Conservation (phyloP, 2,797 vertebrate species). For the Knipowitschia caucasica region DNA sequence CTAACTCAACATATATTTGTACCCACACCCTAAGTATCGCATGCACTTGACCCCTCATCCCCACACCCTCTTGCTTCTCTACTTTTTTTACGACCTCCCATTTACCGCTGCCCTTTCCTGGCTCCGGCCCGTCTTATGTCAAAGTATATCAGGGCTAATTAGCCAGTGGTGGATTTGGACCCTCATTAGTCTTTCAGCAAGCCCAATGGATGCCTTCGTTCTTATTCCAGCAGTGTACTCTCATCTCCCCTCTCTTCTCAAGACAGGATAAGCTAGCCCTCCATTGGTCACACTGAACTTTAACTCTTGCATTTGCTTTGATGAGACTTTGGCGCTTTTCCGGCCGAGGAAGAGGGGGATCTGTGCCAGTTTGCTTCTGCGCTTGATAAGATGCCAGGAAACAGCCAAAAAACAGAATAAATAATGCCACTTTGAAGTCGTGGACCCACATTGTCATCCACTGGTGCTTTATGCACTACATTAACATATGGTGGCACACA, state of each 20-base stretch:
- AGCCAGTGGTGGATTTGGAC: constrained; percentile 61
- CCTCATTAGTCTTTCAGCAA: constrained; percentile 64
- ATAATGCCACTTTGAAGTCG: constrained; percentile 49
- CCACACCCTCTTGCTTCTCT: background rate
- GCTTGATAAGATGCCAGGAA: constrained; percentile 58
- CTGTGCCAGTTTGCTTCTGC: constrained; percentile 46
- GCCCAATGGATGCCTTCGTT: constrained; percentile 53
- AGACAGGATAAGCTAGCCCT: constrained; percentile 40
- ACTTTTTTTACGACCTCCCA: background rate
- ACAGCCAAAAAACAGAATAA: constrained; percentile 5
- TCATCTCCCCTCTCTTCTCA: constrained; percentile 22
- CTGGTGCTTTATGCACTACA: constrained; percentile 22
- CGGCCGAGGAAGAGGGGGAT: constrained; percentile 27
- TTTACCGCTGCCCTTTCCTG: constrained; percentile 3
- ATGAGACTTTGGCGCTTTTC: constrained; percentile 46
- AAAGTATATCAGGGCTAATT: constrained; percentile 71
- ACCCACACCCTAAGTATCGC: background rate
- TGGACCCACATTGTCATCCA: constrained; percentile 47
- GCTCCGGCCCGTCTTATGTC: constrained; percentile 46
- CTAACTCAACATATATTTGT: no score
- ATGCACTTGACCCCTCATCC: background rate
- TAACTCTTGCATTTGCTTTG: constrained; percentile 57
- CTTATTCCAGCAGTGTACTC: constrained; percentile 49
- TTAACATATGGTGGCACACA: constrained; percentile 34
- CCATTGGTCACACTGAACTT: constrained; percentile 49